Percentiles rank a stretch among this genome's conserved stretches.
These are phyloP conservation scores for Triplophysa yarkandensis DNA, from an alignment of 2,797 vertebrate species.

Conservation along the genomic window DNA sequence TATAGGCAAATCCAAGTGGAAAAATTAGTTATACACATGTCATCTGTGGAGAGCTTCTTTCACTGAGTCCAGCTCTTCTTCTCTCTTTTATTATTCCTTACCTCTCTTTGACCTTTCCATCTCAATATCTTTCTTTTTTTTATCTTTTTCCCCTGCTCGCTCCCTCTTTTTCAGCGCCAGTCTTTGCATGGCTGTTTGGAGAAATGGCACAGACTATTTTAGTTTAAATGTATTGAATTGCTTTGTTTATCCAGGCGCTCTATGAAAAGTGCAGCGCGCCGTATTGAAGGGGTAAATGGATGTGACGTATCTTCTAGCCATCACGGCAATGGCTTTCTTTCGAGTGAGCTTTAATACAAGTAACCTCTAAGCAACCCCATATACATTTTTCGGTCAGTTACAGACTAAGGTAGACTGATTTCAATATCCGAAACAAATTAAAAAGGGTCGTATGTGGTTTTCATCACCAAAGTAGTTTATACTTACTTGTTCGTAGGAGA, in stretches of 20 bases:
- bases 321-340: neutral
- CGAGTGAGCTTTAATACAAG: neutral
- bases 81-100: constrained; percentile 2
- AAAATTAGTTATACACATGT: constrained; percentile 70
- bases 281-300: constrained; percentile 17
- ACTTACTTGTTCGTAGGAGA: neutral
- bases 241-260: constrained; percentile 12
- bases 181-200: constrained; percentile 33
- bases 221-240: constrained; percentile 18
- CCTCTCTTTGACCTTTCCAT: constrained; percentile 58
- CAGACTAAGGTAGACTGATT: neutral
- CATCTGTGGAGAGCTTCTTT: constrained; percentile 50
- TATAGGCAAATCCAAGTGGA: constrained; percentile 53
- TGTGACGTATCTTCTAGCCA: constrained; percentile 20
- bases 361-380: neutral
- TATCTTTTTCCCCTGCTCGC: constrained; percentile 19
- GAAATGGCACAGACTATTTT: constrained; percentile 24
- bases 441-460: neutral
- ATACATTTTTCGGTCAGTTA: neutral
- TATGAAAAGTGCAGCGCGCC: constrained; percentile 22
- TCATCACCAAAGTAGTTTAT: neutral
- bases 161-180: neutral
- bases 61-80: constrained; percentile 28
- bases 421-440: neutral
- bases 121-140: constrained; percentile 9